Conservation (phyloP, 2,797 vertebrate genomes). For the Epinephelus coioides region DNA sequence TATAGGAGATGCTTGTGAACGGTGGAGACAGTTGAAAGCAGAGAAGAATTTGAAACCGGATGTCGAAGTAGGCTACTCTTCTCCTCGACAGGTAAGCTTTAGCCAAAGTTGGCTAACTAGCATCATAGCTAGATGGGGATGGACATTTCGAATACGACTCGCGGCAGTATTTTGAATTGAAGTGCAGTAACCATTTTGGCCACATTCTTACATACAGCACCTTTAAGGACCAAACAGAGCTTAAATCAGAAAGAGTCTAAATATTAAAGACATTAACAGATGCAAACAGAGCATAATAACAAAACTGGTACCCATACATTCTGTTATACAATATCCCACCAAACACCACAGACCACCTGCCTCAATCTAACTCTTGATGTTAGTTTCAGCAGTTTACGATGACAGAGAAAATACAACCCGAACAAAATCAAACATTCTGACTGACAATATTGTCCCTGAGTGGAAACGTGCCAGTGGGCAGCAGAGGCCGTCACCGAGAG, state of each 20-base stretch:
- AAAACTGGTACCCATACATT: background rate
- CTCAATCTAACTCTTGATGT: background rate
- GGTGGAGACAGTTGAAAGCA: no score
- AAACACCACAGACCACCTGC: background rate
- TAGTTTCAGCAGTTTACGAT: background rate
- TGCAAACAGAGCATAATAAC: background rate
- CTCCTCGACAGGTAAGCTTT: no score
- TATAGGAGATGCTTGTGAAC: no score
- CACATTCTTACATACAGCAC: no score
- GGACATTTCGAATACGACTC: no score
- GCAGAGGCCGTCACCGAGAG: constrained; percentile 39
- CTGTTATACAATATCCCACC: background rate
- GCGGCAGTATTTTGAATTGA: no score
- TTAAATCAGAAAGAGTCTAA: background rate
- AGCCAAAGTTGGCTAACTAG: no score
- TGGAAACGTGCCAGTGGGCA: constrained; percentile 35
- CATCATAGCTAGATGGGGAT: no score
- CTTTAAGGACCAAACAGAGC: background rate
- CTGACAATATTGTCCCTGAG: background rate
- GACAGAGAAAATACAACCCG: background rate
- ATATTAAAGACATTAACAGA: background rate
- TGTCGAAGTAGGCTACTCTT: no score
- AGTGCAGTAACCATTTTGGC: no score
- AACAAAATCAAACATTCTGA: background rate
- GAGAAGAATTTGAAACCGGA: no score